Percentiles rank a stretch among this genome's conserved stretches.
Evolutionary conservation across 2,888 invertebrate genomes (phyloP).

Genomic region (Cetonia aurata): DNA sequence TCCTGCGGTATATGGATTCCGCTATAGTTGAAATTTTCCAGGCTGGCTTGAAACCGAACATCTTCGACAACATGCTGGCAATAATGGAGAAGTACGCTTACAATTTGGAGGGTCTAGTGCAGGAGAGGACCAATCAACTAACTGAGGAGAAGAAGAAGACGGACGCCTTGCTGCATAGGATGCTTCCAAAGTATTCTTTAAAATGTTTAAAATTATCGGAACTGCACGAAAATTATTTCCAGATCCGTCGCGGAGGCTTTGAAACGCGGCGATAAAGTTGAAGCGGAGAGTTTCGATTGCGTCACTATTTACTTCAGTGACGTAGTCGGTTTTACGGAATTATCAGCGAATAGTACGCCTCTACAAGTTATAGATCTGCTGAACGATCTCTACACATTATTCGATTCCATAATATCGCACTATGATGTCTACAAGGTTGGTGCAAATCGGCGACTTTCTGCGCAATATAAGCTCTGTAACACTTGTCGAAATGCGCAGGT

Average conservation of each 20-base stretch:
- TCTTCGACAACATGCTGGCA: conserved; percentile 90
- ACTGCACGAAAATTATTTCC: conserved; percentile 46
- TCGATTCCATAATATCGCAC: conserved; percentile 88
- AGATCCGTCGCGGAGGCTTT: conserved; percentile 86
- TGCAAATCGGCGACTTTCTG: not conserved
- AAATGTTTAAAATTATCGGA: no score
- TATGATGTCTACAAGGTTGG: conserved; percentile 86
- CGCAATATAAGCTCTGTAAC: not conserved
- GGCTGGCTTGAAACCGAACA: conserved; percentile 83
- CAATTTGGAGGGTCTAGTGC: conserved; percentile 85
- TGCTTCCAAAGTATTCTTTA: conserved; percentile 84
- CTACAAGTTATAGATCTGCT: conserved; percentile 88
- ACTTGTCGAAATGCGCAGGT: conserved; percentile 69
- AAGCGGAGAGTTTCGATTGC: conserved; percentile 84
- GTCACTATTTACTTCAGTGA: conserved; percentile 90
- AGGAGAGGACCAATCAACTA: conserved; percentile 84
- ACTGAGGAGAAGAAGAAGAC: conserved; percentile 88
- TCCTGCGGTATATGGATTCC: no score
- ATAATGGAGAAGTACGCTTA: conserved; percentile 94
- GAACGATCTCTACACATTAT: conserved; percentile 89
- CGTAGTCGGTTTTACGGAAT: conserved; percentile 85
- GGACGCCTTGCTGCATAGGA: conserved; percentile 84
- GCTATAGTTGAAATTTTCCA: conserved; percentile 37
- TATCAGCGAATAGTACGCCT: conserved; percentile 84
- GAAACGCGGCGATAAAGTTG: conserved; percentile 82